Percentiles rank a stretch among this genome's conserved stretches.
Conservation (phyloP, 2,797 vertebrate species). For the Pseudopleuronectes americanus region DNA sequence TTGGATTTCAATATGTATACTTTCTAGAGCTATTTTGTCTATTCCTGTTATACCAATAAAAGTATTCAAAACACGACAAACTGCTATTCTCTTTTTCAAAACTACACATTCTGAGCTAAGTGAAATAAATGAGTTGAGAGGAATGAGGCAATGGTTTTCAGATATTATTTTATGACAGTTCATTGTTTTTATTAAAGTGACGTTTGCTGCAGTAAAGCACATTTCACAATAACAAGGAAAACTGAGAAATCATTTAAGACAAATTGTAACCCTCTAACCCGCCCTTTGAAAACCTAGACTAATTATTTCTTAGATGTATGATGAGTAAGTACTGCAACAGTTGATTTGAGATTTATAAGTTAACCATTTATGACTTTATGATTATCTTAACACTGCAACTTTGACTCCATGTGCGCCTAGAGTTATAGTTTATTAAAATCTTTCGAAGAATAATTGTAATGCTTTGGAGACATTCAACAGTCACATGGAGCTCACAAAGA, state of each 20-base stretch:
- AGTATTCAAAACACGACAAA: constrained; percentile 36
- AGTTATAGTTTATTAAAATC: constrained; percentile 5
- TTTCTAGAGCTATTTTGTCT: constrained; percentile 73
- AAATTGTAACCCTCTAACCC: neutral
- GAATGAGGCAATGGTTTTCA: constrained; percentile 23
- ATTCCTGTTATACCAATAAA: constrained; percentile 73
- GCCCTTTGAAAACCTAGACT: neutral
- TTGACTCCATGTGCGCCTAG: neutral
- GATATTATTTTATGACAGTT: constrained; percentile 54
- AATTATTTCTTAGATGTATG: constrained; percentile 1
- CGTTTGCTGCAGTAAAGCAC: constrained; percentile 42
- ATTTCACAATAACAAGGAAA: constrained; percentile 43
- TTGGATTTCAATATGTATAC: constrained; percentile 50
- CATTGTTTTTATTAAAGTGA: constrained; percentile 31
- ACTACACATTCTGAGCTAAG: neutral
- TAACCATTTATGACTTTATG: constrained; percentile 17
- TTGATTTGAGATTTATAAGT: constrained; percentile 28
- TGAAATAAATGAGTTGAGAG: constrained; percentile 14
- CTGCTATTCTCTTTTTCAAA: neutral
- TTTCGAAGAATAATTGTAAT: constrained; percentile 25
- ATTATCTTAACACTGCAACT: constrained; percentile 13
- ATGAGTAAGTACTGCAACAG: constrained; percentile 10
- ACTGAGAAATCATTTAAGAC: constrained; percentile 11
- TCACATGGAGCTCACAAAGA: constrained; percentile 26
- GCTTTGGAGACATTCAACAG: constrained; percentile 59